Percentiles rank a stretch among this genome's conserved stretches.
Conservation (phyloP, 2,888 invertebrate species). For the Graphium colonna region DNA sequence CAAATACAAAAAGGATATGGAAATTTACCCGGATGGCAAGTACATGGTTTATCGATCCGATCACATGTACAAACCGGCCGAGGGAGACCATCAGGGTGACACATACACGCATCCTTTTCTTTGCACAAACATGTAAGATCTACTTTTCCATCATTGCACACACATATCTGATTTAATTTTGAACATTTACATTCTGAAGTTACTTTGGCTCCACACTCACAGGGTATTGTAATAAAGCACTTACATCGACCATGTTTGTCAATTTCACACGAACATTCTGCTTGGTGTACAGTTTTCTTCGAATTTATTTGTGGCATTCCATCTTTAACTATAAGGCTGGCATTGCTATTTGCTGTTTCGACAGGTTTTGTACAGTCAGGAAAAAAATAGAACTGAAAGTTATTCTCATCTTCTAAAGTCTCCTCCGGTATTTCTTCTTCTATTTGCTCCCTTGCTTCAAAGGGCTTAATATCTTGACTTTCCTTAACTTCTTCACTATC, state of each 20-base stretch:
- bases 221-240: conserved; percentile 54
- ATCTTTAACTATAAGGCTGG: conserved; percentile 53
- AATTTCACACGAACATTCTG: conserved; percentile 47
- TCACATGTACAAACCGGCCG: conserved; percentile 52
- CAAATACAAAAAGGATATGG: conserved; percentile 58
- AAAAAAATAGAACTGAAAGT: conserved; percentile 70
- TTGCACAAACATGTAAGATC: conserved; percentile 50
- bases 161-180: conserved; percentile 48
- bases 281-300: conserved; percentile 29
- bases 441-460: conserved; percentile 33
- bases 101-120: conserved; percentile 49
- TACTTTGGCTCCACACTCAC: conserved; percentile 57
- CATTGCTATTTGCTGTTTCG: conserved; percentile 44
- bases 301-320: conserved; percentile 62
- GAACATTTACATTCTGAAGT: conserved; percentile 51
- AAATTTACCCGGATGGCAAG: conserved; percentile 51
- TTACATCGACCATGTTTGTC: conserved; percentile 52
- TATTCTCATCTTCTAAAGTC: conserved; percentile 44
- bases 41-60: conserved; percentile 56
- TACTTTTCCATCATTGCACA: conserved; percentile 49
- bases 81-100: conserved; percentile 49
- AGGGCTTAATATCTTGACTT: conserved; percentile 38
- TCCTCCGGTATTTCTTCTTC: conserved; percentile 38
- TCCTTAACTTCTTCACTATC: conserved; percentile 40
- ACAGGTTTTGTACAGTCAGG: conserved; percentile 59